phyloP scores from a whole-genome alignment of 1,140 invertebrate species.

The Tribolium castaneum region DNA sequence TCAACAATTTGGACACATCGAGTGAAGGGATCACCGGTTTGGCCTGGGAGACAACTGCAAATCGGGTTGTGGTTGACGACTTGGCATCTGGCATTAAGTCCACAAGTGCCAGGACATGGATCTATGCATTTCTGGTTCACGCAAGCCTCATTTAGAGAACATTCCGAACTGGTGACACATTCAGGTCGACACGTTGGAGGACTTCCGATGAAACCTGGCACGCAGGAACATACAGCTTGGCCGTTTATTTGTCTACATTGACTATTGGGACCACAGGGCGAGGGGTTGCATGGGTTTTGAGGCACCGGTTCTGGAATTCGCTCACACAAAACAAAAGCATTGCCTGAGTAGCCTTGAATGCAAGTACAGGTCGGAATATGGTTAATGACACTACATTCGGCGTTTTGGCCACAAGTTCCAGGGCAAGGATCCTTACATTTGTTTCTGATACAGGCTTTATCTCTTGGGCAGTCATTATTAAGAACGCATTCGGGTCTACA shows the following conservation, averaged over 20 bases:
- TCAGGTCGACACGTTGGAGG: slow-evolving; percentile 78
- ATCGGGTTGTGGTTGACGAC: slow-evolving; percentile 79
- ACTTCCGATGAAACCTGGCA: slow-evolving; percentile 74
- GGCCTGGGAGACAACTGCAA: slow-evolving; percentile 74
- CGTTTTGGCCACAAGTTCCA: slow-evolving; percentile 73
- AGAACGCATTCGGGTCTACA: slow-evolving; percentile 80
- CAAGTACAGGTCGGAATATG: slow-evolving; percentile 79
- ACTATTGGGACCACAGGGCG: slow-evolving; percentile 76
- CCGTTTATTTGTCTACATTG: slow-evolving; percentile 72
- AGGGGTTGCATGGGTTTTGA: slow-evolving; percentile 74
- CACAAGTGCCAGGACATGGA: slow-evolving; percentile 82
- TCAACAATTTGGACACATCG: slow-evolving; percentile 64
- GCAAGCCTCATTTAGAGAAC: slow-evolving; percentile 76
- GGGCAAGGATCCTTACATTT: slow-evolving; percentile 76
- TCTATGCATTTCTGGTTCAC: slow-evolving; percentile 77
- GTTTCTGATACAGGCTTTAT: slow-evolving; percentile 72
- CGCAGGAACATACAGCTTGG: slow-evolving; percentile 80
- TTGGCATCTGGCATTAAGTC: slow-evolving; percentile 75
- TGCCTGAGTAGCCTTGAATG: slow-evolving; percentile 74
- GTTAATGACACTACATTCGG: slow-evolving; percentile 76
- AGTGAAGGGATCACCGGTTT: slow-evolving; percentile 79
- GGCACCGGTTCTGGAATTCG: slow-evolving; percentile 56
- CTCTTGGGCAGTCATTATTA: slow-evolving; percentile 73
- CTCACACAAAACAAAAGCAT: slow-evolving; percentile 82
- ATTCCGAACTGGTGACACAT: slow-evolving; percentile 81